These are phyloP conservation scores for Onychostoma macrolepis DNA, from an alignment of 2,113 vertebrate species.

Conservation along the genomic window DNA sequence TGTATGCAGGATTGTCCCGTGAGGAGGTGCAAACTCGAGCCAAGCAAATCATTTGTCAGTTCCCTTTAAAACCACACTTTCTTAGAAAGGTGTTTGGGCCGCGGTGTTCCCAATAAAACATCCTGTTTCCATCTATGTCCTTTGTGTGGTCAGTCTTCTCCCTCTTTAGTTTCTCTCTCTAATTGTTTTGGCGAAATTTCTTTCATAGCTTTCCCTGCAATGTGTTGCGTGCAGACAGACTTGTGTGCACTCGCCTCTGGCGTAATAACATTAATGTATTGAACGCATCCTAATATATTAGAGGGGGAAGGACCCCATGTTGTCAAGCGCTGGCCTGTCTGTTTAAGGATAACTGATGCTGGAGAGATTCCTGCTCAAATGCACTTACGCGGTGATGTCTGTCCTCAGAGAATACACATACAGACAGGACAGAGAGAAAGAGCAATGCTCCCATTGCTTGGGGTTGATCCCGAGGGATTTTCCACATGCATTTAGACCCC, in stretches of 20 bases:
- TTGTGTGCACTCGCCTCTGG: not conserved
- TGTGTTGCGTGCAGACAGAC: not conserved
- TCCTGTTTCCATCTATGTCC: not conserved
- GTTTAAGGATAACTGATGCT: conserved; percentile 26
- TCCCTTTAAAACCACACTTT: not conserved
- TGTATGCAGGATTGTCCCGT: not conserved
- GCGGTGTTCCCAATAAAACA: not conserved
- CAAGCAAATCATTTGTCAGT: not conserved
- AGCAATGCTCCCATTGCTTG: no score
- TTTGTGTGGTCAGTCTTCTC: conserved; percentile 13
- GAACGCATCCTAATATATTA: conserved; percentile 19
- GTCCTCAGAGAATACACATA: conserved; percentile 13
- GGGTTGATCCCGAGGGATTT: conserved; percentile 9
- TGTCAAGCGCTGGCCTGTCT: not conserved
- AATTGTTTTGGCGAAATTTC: not conserved
- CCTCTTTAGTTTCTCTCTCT: conserved; percentile 7
- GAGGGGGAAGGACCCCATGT: not conserved
- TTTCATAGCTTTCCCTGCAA: conserved; percentile 21
- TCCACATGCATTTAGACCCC: not conserved
- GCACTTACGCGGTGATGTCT: not conserved
- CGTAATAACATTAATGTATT: conserved; percentile 10
- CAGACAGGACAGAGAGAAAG: conserved; percentile 6
- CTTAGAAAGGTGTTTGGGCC: not conserved
- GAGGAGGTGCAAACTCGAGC: not conserved
- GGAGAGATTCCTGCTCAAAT: not conserved